phyloP scores from a whole-genome alignment of 2,888 invertebrate genomes.

The Cotesia congregata region DNA sequence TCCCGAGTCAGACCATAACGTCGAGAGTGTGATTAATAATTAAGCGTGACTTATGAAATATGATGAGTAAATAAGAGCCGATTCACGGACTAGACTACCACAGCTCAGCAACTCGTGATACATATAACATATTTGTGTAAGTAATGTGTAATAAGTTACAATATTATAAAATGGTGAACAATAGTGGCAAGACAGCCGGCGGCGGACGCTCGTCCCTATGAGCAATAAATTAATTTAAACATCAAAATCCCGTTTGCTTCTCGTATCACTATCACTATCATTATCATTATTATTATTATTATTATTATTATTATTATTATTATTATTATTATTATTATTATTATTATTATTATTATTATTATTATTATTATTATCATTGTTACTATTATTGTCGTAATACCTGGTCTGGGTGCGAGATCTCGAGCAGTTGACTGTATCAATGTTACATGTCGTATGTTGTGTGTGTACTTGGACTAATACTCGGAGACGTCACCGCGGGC shows the following conservation, averaged over 20 bases:
- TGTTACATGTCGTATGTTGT: too few species aligned
- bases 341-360: not conserved
- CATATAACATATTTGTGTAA: not conserved
- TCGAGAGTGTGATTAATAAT: slow-evolving; percentile 34
- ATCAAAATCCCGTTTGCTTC: slow-evolving; percentile 47
- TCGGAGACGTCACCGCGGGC: slow-evolving; percentile 18
- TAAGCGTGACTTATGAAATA: slow-evolving; percentile 36
- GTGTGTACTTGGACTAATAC: slow-evolving; percentile 3
- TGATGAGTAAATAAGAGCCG: slow-evolving; percentile 35
- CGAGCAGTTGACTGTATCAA: too few species aligned
- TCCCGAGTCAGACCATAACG: not conserved
- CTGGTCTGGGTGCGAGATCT: not conserved
- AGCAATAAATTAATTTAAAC: slow-evolving; percentile 52
- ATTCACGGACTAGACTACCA: slow-evolving; percentile 27
- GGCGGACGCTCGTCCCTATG: slow-evolving; percentile 25
- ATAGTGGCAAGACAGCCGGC: not conserved
- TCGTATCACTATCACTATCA: not conserved
- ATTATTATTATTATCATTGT: not conserved
- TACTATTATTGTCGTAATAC: not conserved
- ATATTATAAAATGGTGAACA: not conserved
- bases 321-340: not conserved
- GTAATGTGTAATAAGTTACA: not conserved
- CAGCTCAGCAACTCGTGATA: not conserved
- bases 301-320: not conserved
- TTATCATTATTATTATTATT: not conserved